Evolutionary conservation across 2,113 vertebrate genomes (phyloP), one percentile per base, ranked within the genome.

Genomic region (Cisticola juncidis): DNA sequence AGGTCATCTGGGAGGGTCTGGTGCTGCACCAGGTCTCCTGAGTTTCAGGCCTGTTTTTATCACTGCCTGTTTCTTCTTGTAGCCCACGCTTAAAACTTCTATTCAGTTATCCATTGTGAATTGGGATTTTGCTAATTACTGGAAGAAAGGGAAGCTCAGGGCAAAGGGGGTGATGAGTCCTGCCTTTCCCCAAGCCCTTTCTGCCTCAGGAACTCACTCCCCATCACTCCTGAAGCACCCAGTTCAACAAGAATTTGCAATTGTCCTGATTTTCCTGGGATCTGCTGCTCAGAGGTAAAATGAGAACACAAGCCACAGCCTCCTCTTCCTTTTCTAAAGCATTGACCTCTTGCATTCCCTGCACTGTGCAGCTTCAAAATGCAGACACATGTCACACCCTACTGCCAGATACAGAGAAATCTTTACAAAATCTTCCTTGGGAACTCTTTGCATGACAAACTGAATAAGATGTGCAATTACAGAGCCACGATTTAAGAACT

Each of bases 401-500:
- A 28, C 78, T 72, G 76, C 54, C 90, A 86, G 69, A 83, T 9
- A 58, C 0, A 0, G 58, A 66, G 71, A 88, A 86, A 70, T 83
- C 92, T 90, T 88, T 86, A 36, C 23, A 64, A 81, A 90, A 90
- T 91, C 90, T 93, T 92, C 84, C 76, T 48, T 45, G 69, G 57
- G 80, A 84, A 51, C 68, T 38, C 85, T 86, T 61, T 88, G 86
- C 82, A 92, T 90, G 68, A 64, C 82, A 88, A 77, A 66, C 93
- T 45, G 80, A 90, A 11, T 65, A 91, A 94, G 95, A 93, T 69
- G 69, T 94, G 88, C 90, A 94, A 96, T 96, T 96, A 96, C 85
- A 96, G 92, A 94, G 82, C 40, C 82, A 92, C 8, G 90, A 81
- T 88, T 96, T 96, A 96, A 97, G 96, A 96, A 93, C 80, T 92